These are phyloP conservation scores for Papio anubis DNA, from an alignment of 2,113 vertebrate species.

Conservation along the genomic window DNA sequence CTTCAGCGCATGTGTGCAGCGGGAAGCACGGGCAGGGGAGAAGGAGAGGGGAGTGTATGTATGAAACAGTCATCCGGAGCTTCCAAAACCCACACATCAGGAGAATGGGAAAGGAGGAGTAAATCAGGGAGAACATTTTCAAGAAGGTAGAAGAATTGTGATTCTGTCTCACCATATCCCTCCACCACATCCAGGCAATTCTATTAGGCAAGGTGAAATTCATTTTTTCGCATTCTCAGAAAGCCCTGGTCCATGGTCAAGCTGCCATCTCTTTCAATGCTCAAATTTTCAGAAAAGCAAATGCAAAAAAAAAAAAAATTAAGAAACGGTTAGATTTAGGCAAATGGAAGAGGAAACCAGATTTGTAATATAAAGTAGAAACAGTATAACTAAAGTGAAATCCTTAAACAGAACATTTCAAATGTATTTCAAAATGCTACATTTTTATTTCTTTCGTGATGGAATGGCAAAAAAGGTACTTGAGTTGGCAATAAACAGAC, in stretches of 20 bases:
- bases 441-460: background rate
- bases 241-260: background rate
- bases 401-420: background rate
- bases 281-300: slow-evolving; percentile 44
- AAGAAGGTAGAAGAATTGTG: background rate
- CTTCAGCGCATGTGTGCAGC: background rate
- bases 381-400: background rate
- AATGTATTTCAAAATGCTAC: background rate
- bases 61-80: background rate
- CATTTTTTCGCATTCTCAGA: background rate
- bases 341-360: slow-evolving; percentile 19
- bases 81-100: background rate
- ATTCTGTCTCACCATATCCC: background rate
- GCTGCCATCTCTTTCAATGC: background rate
- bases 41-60: accelerated
- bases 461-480: background rate
- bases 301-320: background rate
- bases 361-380: slow-evolving; percentile 46
- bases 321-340: background rate
- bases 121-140: background rate
- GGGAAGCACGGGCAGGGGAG: too few relatives aligned
- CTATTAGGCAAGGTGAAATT: background rate
- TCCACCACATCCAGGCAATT: background rate
- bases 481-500: background rate
- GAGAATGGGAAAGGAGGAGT: background rate